phyloP scores from a whole-genome alignment of 2,888 invertebrate genomes.

The Drosophila demipolita region DNA sequence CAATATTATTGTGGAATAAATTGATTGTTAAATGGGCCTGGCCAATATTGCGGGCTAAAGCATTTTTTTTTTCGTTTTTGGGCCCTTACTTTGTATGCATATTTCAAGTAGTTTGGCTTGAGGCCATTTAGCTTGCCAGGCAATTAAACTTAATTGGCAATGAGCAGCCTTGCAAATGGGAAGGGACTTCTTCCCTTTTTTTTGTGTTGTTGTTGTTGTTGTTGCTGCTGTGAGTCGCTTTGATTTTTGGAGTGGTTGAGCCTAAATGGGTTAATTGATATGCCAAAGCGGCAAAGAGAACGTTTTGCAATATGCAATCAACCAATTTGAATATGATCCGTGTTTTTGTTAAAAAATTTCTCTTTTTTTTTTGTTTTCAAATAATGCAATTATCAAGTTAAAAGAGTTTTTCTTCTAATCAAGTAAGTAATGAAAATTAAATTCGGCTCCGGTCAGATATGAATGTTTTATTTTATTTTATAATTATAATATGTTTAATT shows the following conservation, averaged over 20 bases:
- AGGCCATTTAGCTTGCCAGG: slow-evolving; percentile 53
- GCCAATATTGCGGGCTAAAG: slow-evolving; percentile 8
- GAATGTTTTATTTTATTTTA: not conserved
- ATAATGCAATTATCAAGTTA: not conserved
- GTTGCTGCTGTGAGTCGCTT: slow-evolving; percentile 36
- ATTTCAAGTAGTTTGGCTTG: slow-evolving; percentile 65
- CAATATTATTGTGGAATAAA: slow-evolving; percentile 76
- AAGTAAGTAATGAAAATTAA: not conserved
- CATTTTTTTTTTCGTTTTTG: slow-evolving; percentile 45
- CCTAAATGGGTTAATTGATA: slow-evolving; percentile 59
- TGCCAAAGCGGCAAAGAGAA: slow-evolving; percentile 38
- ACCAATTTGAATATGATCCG: not conserved
- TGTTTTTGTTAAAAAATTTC: not conserved
- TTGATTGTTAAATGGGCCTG: slow-evolving; percentile 78
- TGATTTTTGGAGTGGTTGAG: slow-evolving; percentile 49
- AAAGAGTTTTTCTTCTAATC: not conserved
- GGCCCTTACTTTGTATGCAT: slow-evolving; percentile 68
- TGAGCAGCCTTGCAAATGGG: slow-evolving; percentile 53
- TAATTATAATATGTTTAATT: too few relatives aligned
- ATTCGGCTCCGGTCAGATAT: not conserved
- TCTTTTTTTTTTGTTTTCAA: not conserved
- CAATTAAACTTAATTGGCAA: slow-evolving; percentile 78
- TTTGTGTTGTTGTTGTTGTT: slow-evolving; percentile 10
- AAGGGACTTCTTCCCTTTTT: slow-evolving; percentile 35
- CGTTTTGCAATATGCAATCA: slow-evolving; percentile 25